A percentile compares a stretch with the other conserved stretches of the same genome.
Evolutionary conservation across 2,113 vertebrate genomes (phyloP).

Genomic region (Phalacrocorax pelagicus): DNA sequence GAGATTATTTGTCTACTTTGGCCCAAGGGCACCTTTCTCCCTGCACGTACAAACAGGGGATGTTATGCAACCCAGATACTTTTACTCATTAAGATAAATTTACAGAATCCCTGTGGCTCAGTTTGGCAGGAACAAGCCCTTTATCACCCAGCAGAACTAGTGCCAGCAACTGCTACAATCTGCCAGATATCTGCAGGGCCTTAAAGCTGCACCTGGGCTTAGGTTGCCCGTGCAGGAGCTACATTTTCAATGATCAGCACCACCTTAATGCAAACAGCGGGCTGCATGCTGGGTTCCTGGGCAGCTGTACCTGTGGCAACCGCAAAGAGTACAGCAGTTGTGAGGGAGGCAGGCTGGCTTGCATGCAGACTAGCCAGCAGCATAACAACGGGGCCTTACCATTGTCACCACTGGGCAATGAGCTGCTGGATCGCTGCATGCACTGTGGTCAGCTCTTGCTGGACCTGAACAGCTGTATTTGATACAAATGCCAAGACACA

Average conservation of each 20-base stretch:
- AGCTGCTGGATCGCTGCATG: fast-evolving
- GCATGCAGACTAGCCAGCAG: neutral
- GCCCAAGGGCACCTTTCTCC: slow-evolving; percentile 26
- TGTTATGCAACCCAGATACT: slow-evolving; percentile 14
- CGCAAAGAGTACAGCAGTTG: fast-evolving
- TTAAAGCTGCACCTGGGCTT: neutral
- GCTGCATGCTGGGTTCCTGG: neutral
- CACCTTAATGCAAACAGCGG: neutral
- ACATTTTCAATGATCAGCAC: neutral
- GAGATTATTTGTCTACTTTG: neutral
- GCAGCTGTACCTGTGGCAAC: neutral
- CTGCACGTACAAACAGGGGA: neutral
- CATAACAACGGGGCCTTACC: fast-evolving
- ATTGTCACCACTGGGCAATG: fast-evolving
- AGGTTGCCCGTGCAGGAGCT: neutral
- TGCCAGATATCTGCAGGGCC: neutral
- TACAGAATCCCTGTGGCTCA: neutral
- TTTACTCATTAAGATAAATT: slow-evolving; percentile 1
- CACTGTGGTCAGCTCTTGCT: neutral
- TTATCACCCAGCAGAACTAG: neutral
- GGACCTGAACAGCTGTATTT: neutral
- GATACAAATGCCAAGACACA: neutral
- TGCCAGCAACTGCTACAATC: neutral
- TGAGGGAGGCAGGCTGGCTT: neutral
- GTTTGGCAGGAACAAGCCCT: neutral